A percentile compares a stretch with the other conserved stretches of the same genome.
phyloP scores from a whole-genome alignment of 2,113 vertebrate genomes.

The Paedocypris sp. region DNA sequence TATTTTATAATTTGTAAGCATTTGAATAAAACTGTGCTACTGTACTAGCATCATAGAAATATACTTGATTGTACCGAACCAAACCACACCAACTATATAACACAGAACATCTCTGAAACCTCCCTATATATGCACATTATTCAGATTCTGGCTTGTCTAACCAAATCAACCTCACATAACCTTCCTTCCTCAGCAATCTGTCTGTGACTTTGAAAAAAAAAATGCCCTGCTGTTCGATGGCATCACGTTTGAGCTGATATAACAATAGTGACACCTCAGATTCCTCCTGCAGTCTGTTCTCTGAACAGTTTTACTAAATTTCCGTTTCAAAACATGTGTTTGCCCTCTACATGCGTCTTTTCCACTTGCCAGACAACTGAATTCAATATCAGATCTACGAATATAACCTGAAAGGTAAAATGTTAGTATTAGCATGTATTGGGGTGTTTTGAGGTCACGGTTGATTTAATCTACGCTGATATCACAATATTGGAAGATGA shows the following conservation, averaged over 20 bases:
- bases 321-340: no score
- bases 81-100: no score
- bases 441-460: not conserved
- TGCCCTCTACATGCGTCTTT: no score
- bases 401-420: no score
- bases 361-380: not conserved
- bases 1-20: no score
- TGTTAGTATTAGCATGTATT: not conserved
- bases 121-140: no score
- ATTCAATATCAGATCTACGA: no score
- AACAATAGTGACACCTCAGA: not conserved
- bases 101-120: no score
- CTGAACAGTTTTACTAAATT: no score
- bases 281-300: not conserved
- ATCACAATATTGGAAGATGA: not conserved
- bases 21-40: no score
- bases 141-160: not conserved
- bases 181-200: not conserved
- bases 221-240: not conserved
- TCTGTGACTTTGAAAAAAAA: not conserved
- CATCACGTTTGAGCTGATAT: not conserved
- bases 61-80: no score
- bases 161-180: not conserved
- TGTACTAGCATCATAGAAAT: no score
- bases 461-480: not conserved